Percentiles rank a stretch among this genome's conserved stretches.
Evolutionary conservation across 2,888 invertebrate species (phyloP).

Genomic region (Pristionchus mayeri): DNA sequence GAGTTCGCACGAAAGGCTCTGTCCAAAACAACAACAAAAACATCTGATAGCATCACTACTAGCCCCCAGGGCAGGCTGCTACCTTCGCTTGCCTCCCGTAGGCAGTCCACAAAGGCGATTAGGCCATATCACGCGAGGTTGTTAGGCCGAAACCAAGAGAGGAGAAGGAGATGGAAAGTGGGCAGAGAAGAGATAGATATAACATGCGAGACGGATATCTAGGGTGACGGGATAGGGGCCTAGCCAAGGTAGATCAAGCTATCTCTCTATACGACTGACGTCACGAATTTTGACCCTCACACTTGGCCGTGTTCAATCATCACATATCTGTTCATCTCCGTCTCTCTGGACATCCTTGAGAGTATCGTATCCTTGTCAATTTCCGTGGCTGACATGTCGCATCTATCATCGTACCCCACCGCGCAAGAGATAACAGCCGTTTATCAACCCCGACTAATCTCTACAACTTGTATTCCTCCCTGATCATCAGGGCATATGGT

Average conservation of each 20-base stretch:
- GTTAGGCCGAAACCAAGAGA: conserved; percentile 29
- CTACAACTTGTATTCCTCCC: neutral
- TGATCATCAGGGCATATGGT: neutral
- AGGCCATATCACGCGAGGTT: conserved; percentile 31
- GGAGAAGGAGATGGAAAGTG: neutral
- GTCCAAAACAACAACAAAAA: too few relatives aligned
- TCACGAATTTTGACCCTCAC: too few relatives aligned
- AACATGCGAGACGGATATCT: conserved; percentile 39
- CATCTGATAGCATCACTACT: too few relatives aligned
- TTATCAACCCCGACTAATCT: neutral
- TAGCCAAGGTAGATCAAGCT: neutral
- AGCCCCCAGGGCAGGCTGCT: neutral
- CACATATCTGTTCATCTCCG: neutral
- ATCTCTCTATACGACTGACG: neutral
- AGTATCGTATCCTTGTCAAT: conserved; percentile 22
- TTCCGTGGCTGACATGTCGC: neutral
- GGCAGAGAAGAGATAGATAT: conserved; percentile 15
- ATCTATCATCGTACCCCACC: conserved; percentile 17
- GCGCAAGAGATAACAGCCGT: neutral
- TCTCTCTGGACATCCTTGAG: neutral
- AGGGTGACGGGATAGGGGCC: neutral
- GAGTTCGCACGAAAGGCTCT: too few relatives aligned
- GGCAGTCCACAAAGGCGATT: conserved; percentile 26
- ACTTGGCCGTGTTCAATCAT: neutral
- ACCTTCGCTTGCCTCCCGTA: neutral